Evolutionary conservation across 2,888 invertebrate species (phyloP).

Genomic region (Drosophila ustulata): DNA sequence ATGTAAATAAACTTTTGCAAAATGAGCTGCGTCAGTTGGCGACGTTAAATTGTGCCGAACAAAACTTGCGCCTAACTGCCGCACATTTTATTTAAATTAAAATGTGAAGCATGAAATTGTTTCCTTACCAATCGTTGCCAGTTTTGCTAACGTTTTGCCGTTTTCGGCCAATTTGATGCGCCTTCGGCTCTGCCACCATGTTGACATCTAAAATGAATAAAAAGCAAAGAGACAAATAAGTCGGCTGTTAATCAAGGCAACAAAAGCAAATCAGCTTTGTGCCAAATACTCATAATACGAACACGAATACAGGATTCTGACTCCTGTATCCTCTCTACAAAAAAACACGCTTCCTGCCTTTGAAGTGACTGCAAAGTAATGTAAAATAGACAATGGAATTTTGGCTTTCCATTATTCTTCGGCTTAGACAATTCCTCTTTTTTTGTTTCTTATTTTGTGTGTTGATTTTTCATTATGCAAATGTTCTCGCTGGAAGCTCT

Average conservation of each 20-base stretch:
- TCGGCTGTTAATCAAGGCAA: constrained; percentile 14
- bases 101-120: constrained; percentile 60
- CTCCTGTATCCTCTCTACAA: background rate
- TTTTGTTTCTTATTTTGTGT: constrained; percentile 17
- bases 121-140: constrained; percentile 87
- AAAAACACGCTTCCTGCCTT: constrained; percentile 38
- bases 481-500: constrained; percentile 47
- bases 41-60: constrained; percentile 64
- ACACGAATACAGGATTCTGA: no score
- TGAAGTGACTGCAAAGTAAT: constrained; percentile 53
- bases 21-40: constrained; percentile 68
- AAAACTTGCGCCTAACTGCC: constrained; percentile 31
- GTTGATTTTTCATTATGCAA: constrained; percentile 68
- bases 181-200: constrained; percentile 90
- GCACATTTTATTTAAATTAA: constrained; percentile 70
- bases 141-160: constrained; percentile 88
- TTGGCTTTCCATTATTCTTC: constrained; percentile 30
- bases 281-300: constrained; percentile 17
- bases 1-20: constrained; percentile 81
- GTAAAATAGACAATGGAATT: constrained; percentile 31
- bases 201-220: constrained; percentile 87
- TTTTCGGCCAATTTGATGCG: constrained; percentile 88
- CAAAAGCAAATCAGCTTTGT: constrained; percentile 35
- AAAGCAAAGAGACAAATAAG: constrained; percentile 26
- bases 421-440: constrained; percentile 7